Evolutionary conservation across 2,113 vertebrate genomes (phyloP).

Genomic region (Triplophysa tibetana): DNA sequence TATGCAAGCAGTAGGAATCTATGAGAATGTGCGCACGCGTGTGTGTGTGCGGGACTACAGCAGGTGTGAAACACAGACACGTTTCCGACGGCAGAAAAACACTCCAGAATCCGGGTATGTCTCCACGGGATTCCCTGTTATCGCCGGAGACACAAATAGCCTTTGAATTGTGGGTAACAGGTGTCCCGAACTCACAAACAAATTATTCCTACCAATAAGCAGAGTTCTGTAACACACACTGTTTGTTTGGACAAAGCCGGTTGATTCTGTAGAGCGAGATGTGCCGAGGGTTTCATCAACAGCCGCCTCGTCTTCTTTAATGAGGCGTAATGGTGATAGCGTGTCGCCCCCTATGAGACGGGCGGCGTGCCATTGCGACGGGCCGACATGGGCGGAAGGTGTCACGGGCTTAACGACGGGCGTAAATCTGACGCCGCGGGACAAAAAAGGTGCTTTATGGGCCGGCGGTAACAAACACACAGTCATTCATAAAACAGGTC

Average conservation of each 20-base stretch:
- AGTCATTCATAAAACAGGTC: slow-evolving; percentile 18
- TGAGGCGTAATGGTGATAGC: slow-evolving; percentile 54
- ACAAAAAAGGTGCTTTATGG: slow-evolving; percentile 47
- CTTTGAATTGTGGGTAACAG: slow-evolving; percentile 46
- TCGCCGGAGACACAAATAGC: slow-evolving; percentile 17
- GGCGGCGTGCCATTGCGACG: slow-evolving; percentile 36
- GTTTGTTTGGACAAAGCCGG: slow-evolving; percentile 25
- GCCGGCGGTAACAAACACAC: slow-evolving; percentile 36
- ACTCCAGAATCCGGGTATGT: neutral
- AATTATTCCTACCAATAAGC: slow-evolving; percentile 14
- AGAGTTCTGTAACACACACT: slow-evolving; percentile 3
- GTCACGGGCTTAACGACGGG: slow-evolving; percentile 54
- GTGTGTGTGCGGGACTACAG: neutral
- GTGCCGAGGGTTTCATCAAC: slow-evolving; percentile 12
- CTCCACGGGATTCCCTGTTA: slow-evolving; percentile 30
- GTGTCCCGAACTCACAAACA: slow-evolving; percentile 37
- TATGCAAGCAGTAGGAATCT: too few species aligned
- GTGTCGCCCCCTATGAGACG: slow-evolving; percentile 32
- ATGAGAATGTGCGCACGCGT: too few species aligned
- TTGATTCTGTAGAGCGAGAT: neutral
- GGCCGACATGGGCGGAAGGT: slow-evolving; percentile 45
- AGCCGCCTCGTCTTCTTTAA: slow-evolving; percentile 45
- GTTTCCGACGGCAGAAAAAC: slow-evolving; percentile 12
- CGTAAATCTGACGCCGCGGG: slow-evolving; percentile 57
- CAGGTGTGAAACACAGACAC: slow-evolving; percentile 3